Evolutionary conservation across 2,888 invertebrate species (phyloP).

Genomic region (Trisateles emortualis): DNA sequence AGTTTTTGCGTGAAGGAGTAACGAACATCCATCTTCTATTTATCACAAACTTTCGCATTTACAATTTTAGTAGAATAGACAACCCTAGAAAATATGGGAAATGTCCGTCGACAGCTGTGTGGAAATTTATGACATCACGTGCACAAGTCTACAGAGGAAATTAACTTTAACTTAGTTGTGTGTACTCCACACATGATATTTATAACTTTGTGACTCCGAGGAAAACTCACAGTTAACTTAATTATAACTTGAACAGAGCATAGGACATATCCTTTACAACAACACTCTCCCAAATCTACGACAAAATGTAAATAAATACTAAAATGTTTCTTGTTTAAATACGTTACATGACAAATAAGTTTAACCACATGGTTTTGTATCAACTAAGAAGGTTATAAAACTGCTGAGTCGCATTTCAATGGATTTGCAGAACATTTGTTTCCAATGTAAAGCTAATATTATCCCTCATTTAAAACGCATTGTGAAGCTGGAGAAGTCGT

Average conservation of each 20-base stretch:
- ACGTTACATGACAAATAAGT: constrained; percentile 1
- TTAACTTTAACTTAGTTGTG: constrained; percentile 59
- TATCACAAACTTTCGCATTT: no score
- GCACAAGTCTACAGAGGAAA: constrained; percentile 49
- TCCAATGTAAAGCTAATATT: constrained; percentile 26
- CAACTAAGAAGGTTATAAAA: neutral
- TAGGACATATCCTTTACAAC: neutral
- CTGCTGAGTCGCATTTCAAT: constrained; percentile 10
- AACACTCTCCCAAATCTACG: neutral
- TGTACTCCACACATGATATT: constrained; percentile 34
- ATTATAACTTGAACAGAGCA: constrained; percentile 6
- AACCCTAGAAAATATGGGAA: constrained; percentile 42
- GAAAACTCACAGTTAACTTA: constrained; percentile 7
- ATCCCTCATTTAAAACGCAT: constrained; percentile 23
- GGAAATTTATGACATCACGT: constrained; percentile 58
- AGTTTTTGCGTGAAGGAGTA: no score
- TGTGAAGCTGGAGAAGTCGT: constrained; percentile 37
- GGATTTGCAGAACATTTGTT: constrained; percentile 21
- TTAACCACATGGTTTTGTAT: neutral
- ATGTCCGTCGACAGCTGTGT: neutral
- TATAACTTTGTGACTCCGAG: constrained; percentile 19
- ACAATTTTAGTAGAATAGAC: no score
- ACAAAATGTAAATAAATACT: constrained; percentile 2
- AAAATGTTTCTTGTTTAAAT: neutral
- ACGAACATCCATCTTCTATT: no score